A percentile compares a stretch with the other conserved stretches of the same genome.
Evolutionary conservation across 2,113 vertebrate species (phyloP).

Genomic region (Thalassarche chlororhynchos): DNA sequence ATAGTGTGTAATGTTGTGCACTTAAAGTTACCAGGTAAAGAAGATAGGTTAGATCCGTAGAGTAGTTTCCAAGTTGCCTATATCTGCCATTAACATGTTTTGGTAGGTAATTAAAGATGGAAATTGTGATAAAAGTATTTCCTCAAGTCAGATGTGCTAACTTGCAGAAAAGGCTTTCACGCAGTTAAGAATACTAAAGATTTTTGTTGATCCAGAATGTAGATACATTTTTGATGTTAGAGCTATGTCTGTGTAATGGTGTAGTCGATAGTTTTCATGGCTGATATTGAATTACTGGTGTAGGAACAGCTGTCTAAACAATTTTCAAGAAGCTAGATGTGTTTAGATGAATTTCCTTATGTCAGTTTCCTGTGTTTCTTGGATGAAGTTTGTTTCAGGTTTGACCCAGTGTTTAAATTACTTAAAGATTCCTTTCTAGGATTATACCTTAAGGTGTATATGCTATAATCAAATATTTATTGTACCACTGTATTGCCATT

Average conservation of each 20-base stretch:
- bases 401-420: not conserved
- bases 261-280: fast-evolving
- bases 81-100: fast-evolving
- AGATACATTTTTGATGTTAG: fast-evolving
- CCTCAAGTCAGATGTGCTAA: not conserved
- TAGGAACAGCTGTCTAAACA: not conserved
- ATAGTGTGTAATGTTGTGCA: fast-evolving
- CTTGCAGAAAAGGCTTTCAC: not conserved
- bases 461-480: not conserved
- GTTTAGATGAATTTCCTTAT: not conserved
- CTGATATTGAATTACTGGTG: not conserved
- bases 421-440: not conserved
- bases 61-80: fast-evolving
- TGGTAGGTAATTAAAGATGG: not conserved
- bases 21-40: not conserved
- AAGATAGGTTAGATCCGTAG: too few species aligned
- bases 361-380: not conserved
- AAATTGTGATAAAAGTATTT: not conserved
- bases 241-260: not conserved
- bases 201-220: not conserved
- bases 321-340: not conserved
- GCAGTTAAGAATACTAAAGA: not conserved
- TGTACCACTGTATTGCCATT: not conserved
- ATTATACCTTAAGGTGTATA: not conserved
- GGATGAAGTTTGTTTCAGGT: not conserved